Percentiles rank a stretch among this genome's conserved stretches.
These are phyloP conservation scores for Pycnonotus jocosus DNA, from an alignment of 2,113 vertebrate genomes.

Conservation along the genomic window DNA sequence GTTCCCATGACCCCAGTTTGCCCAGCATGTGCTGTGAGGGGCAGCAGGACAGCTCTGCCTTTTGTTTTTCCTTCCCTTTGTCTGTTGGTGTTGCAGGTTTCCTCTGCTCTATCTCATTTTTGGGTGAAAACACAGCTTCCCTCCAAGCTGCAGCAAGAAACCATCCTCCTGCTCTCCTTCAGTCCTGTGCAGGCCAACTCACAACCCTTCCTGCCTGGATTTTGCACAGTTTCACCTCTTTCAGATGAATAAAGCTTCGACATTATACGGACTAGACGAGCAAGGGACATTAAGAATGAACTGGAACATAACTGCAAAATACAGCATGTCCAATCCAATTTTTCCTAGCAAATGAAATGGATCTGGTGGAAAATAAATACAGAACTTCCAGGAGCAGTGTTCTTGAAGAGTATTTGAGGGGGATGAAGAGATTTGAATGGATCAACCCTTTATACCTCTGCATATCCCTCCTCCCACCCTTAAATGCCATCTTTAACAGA, in stretches of 20 bases:
- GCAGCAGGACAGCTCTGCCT: neutral
- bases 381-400: neutral
- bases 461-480: neutral
- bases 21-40: accelerated
- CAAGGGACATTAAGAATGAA: neutral
- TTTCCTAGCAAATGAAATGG: slow-evolving; percentile 42
- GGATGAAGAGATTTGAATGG: neutral
- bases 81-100: neutral
- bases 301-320: slow-evolving; percentile 61
- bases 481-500: slow-evolving; percentile 60
- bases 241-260: neutral
- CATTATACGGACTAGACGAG: neutral
- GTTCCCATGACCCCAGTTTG: accelerated
- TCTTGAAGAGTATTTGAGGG: neutral
- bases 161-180: neutral
- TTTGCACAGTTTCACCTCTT: slow-evolving; percentile 22
- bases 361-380: slow-evolving; percentile 49
- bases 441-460: neutral
- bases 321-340: slow-evolving; percentile 60
- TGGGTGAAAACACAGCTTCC: neutral
- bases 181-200: neutral
- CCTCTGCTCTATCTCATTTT: neutral
- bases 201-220: neutral
- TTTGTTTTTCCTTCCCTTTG: neutral
- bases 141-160: neutral